phyloP scores from a whole-genome alignment of 2,888 invertebrate genomes.

The Drosophila engyochracea region DNA sequence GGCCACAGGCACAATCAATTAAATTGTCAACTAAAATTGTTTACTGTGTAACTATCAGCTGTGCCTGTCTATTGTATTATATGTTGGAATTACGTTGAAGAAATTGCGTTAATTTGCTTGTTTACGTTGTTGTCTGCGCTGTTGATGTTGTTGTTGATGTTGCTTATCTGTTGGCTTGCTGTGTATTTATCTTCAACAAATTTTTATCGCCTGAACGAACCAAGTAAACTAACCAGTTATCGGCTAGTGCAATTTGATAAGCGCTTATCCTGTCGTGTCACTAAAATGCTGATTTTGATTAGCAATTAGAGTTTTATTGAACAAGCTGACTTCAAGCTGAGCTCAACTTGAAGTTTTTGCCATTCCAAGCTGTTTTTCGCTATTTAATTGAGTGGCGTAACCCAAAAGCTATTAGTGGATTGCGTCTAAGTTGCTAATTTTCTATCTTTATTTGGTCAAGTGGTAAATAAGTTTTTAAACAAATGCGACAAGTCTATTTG shows the following conservation, averaged over 20 bases:
- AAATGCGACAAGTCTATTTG: slow-evolving; percentile 10
- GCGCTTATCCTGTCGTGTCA: slow-evolving; percentile 75
- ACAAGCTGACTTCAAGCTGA: slow-evolving; percentile 64
- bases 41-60: slow-evolving; percentile 26
- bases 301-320: slow-evolving; percentile 77
- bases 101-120: slow-evolving; percentile 77
- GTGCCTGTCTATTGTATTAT: slow-evolving; percentile 54
- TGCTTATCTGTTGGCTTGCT: slow-evolving; percentile 48
- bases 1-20: background rate
- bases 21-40: background rate
- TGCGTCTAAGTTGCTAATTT: background rate
- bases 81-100: slow-evolving; percentile 36
- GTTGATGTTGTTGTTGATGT: slow-evolving; percentile 38
- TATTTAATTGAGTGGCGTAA: slow-evolving; percentile 38
- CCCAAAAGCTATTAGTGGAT: slow-evolving; percentile 34
- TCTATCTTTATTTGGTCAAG: slow-evolving; percentile 14
- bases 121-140: slow-evolving; percentile 61
- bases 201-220: slow-evolving; percentile 65
- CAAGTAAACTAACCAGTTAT: slow-evolving; percentile 66
- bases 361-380: slow-evolving; percentile 29
- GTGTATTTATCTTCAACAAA: slow-evolving; percentile 49
- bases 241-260: slow-evolving; percentile 63
- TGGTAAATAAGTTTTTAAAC: background rate
- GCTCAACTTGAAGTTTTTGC: slow-evolving; percentile 43
- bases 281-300: slow-evolving; percentile 76